A percentile compares a stretch with the other conserved stretches of the same genome.
These are phyloP conservation scores for Copsychus sechellarum DNA, from an alignment of 2,113 vertebrate species.

Conservation along the genomic window DNA sequence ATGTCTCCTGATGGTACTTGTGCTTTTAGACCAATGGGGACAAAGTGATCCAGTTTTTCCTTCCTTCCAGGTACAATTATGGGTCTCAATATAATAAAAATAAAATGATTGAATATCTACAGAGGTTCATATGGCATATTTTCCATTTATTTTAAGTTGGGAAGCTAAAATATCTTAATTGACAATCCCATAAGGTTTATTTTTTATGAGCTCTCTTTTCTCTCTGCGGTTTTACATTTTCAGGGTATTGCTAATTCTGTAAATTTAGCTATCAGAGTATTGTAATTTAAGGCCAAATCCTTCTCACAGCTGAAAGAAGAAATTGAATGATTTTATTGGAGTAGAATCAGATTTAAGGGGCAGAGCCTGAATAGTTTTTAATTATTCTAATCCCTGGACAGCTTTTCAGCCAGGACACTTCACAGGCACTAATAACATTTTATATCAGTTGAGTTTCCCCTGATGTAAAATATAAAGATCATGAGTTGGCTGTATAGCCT, in stretches of 20 bases:
- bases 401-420: background rate
- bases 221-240: constrained; percentile 32
- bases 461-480: background rate
- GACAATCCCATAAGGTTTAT: constrained; percentile 33
- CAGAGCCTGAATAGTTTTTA: background rate
- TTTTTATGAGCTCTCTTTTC: constrained; percentile 57
- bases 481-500: background rate
- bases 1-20: constrained; percentile 61
- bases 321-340: background rate
- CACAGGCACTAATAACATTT: background rate
- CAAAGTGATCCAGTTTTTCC: constrained; percentile 71
- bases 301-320: background rate
- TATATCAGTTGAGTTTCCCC: background rate
- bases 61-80: constrained; percentile 68
- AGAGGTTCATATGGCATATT: constrained; percentile 61
- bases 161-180: constrained; percentile 60
- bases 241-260: constrained; percentile 46
- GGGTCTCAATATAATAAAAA: constrained; percentile 64
- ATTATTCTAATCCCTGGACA: constrained; percentile 15
- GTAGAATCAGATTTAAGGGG: constrained; percentile 2
- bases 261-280: constrained; percentile 55
- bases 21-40: constrained; percentile 68
- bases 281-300: constrained; percentile 24
- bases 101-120: constrained; percentile 54
- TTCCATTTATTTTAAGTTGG: constrained; percentile 57